Base-by-base conservation (phyloP, 2,113 vertebrate species). In the Gopherus evgoodei region DNA sequence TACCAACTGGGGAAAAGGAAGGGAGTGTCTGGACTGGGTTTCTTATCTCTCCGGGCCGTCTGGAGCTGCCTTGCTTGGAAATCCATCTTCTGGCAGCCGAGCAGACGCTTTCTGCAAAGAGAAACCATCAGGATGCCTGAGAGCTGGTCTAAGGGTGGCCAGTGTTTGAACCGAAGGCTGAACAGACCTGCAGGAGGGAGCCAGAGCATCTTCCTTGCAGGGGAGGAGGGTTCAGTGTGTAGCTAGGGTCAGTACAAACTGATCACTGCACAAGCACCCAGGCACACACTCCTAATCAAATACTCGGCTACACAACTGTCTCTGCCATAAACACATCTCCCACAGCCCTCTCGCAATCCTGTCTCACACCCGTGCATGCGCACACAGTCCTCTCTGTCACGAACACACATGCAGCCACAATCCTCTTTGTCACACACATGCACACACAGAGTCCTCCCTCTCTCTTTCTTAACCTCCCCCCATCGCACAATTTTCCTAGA, bases 211-310 rank as follows among this genome's bases (percentile, higher is more conserved):
- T 42, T 75, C 11, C n/a, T 42, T 42, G 10, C 2, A 9, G 2
- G 9, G 35, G n/a, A 42, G 24, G 56, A 24, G n/a, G 69, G 5
- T 16, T 42, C n/a, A 21, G 69, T 8, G n/a, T n/a, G 35, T 38
- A 38, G n/a, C 69, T 75, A 9, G 3, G 10, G n/a, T 42, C 17
- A 21, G n/a, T 21, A 6, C n/a, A 75, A 75, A 42, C 69, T 5
- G 9, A 75, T 75, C 69, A 42, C 69, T 22, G 2, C 69, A 2
- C 3, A 44, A 21, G 50, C 0, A 1, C 16, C 10, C 50, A 6
- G 79, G 29, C 3, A 75, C 29, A 13, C n/a, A 11, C 80, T 8
- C 5, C 16, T 50, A 8, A 4, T 1, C 4, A 24, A 10, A 0
- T 25, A 4, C 29, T 42, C n/a, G 11, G 2, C 81, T 47, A 4